Evolutionary conservation across 2,113 vertebrate genomes (phyloP), one percentile per base, ranked within the genome.

Genomic region (Halcyon senegalensis): DNA sequence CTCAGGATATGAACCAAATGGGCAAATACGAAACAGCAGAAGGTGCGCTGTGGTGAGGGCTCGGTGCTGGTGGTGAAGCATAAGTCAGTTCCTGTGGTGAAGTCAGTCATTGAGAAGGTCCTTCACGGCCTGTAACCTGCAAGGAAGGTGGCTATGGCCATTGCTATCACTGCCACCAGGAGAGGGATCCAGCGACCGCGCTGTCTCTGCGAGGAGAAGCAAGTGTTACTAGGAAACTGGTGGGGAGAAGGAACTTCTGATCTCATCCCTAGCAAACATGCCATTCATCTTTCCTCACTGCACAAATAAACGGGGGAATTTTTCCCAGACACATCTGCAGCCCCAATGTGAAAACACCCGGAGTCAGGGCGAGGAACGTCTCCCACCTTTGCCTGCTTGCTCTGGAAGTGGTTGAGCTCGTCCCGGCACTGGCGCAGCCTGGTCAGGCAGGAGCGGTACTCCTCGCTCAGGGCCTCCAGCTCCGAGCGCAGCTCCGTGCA

Each of bases 371-470:
- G 30, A 88, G 97, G 62, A 16, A 95, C 39, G 4, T 95, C 17
- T 83, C 97, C 98, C 97, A 98, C 97, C 95, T 96, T 80, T 5
- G 30, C 72, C 35, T 15, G 92, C 69, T 76, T 81, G 78, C 97
- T 91, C 56, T 97, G 97, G 70, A 18, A 85, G 51, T 59, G 97
- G 84, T 94, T 98, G 67, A 99, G 98, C 87, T 99, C 98, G 1
- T 99, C 98, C 17, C 98, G 98, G 95, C 98, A 99, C 96, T 98
- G 98, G 60, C 97, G 97, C 97, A 99, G 97, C 73, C 98, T 98
- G 68, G 25, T 94, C 96, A 99, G 98, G 96, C 98, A 99, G 93
- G 97, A 98, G 78, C 94, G 97, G 89, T 98, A 99, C 97, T 99
- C 99, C 58, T 98, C 97, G 48, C 98, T 98, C 96, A 99, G 97